phyloP scores from a whole-genome alignment of 2,797 vertebrate species.

The Pipistrellus pygmaeus region DNA sequence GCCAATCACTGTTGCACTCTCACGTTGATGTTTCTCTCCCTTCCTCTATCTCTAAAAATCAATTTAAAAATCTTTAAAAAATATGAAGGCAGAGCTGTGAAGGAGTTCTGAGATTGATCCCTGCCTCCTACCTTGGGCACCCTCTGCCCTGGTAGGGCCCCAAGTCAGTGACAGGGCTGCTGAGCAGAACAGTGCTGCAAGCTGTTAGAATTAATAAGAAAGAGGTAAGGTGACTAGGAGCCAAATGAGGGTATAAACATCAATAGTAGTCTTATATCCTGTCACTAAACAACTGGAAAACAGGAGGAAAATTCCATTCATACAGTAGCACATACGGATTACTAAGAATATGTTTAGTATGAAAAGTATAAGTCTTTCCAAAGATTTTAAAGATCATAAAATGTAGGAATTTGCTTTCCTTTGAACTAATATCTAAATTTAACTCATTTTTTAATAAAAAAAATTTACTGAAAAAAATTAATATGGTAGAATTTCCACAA shows the following conservation, averaged over 20 bases:
- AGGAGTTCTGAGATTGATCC: neutral
- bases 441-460: slow-evolving; percentile 43
- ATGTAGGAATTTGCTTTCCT: neutral
- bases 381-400: neutral
- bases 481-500: neutral
- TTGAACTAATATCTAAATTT: neutral
- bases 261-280: no score
- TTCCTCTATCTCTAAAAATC: neutral
- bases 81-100: neutral
- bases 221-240: neutral
- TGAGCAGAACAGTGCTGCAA: neutral
- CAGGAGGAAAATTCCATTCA: neutral
- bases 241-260: neutral
- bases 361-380: neutral
- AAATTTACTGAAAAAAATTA: slow-evolving; percentile 36
- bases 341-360: neutral
- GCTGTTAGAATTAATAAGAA: neutral
- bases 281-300: neutral
- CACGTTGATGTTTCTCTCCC: neutral
- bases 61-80: neutral
- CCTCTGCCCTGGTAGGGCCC: neutral
- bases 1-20: neutral
- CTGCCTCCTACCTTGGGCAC: neutral
- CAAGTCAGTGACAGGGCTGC: neutral
- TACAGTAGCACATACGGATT: neutral